Evolutionary conservation across 2,888 invertebrate genomes (phyloP), one percentile per base, ranked within the genome.

Genomic region (Eilema griseolum): DNA sequence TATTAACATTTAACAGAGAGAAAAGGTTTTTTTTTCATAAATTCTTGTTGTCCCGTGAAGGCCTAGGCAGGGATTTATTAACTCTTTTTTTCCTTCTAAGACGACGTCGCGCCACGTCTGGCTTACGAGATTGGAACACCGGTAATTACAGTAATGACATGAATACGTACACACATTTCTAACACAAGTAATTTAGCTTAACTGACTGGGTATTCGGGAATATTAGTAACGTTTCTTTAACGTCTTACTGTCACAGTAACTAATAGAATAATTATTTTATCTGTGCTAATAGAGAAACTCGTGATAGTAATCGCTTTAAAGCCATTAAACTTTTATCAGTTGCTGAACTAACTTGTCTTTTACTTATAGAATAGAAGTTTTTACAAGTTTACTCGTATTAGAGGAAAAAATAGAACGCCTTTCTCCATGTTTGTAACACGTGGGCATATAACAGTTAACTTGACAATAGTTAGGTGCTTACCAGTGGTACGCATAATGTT

Each of bases 391-490:
- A 59, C 28, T 23, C 12, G 41, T 59, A 24, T 11, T n/a, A 28
- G 23, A 56, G 16, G 31, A 63, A 69, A 24, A 61, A 62, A 60
- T 26, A 46, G 64, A 46, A 60, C 66, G 57, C 57, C 66, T 62
- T 70, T 70, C 70, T 66, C 56, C n/a, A 33, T 62, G 56, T 59
- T 59, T 69, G 69, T 52, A 60, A 74, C 75, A 77, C 71, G 76
- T 79, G 74, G 78, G 78, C 72, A 71, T 74, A 76, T 76, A 83
- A 85, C 85, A 83, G 85, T 83, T 85, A 85, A 31, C 63, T 41
- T 64, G 5, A 76, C 79, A 84, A 85, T 85, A 83, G 77, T 72
- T 41, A 3, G 41, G 41, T 41, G 16, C 41, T 16, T 52, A 52
- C 72, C 67, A 24, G 74, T 73, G 79, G 75, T 76, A 78, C 75